These are phyloP conservation scores for Phalangium opilio DNA, from an alignment of 2,888 invertebrate genomes.

Conservation along the genomic window DNA sequence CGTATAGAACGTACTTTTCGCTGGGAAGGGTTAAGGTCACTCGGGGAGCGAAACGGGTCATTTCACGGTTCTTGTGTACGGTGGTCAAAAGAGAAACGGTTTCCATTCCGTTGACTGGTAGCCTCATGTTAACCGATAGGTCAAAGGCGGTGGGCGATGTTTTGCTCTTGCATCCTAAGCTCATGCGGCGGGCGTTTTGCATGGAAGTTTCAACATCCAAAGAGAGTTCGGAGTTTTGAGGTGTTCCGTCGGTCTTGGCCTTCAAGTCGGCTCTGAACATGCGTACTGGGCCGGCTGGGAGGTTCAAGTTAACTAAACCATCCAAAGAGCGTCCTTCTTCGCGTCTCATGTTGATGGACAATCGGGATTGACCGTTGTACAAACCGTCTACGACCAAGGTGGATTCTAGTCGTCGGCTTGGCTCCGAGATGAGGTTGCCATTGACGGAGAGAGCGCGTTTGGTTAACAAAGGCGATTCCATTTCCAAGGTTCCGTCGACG, in stretches of 20 bases:
- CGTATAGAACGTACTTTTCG: constrained; percentile 9
- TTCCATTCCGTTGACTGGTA: constrained; percentile 8
- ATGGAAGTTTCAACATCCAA: constrained; percentile 14
- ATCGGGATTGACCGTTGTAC: too few relatives aligned
- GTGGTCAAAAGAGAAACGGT: constrained; percentile 8
- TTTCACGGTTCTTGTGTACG: constrained; percentile 9
- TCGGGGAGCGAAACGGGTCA: constrained; percentile 11
- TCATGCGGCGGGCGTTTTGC: constrained; percentile 5
- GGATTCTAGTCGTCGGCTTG: too few relatives aligned
- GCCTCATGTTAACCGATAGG: constrained; percentile 10
- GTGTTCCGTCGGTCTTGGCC: too few relatives aligned
- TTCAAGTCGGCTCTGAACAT: too few relatives aligned
- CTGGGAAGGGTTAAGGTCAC: constrained; percentile 11
- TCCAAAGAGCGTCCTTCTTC: too few relatives aligned
- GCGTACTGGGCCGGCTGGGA: too few relatives aligned
- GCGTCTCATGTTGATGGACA: too few relatives aligned
- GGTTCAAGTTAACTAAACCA: too few relatives aligned
- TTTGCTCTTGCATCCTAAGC: constrained; percentile 10
- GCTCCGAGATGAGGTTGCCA: too few relatives aligned
- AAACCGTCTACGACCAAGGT: too few relatives aligned
- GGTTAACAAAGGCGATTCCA: constrained; percentile 1
- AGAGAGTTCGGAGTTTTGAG: constrained; percentile 6
- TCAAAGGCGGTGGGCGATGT: constrained; percentile 9
- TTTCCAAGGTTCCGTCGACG: constrained; percentile 11
- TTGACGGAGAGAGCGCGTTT: too few relatives aligned